Base-by-base conservation (phyloP, 2,888 invertebrate genomes). In the Apotomis betuletana region DNA sequence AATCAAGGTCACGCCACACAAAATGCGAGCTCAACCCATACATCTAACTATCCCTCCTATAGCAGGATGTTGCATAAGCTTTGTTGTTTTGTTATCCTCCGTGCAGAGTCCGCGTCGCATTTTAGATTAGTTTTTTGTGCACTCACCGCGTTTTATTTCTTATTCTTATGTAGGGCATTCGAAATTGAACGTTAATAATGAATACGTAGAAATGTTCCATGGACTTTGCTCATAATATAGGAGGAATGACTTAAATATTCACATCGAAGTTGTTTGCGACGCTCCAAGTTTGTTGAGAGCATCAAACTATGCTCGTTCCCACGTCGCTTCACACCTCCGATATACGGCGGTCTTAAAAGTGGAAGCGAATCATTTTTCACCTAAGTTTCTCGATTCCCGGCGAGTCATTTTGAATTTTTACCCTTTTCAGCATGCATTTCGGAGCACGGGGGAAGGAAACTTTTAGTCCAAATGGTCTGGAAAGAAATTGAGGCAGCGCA, bases 41-140 rank as follows among this genome's bases (percentile, higher is more conserved):
- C 83, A 84, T 67, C 61, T 85, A 87, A 85, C 87, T 85, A 90
- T 89, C 89, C 88, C 89, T 83, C 82, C 82, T 83, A 86, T 78
- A 88, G 88, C 92, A 92, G 92, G 92, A 92, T 92, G 90, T 93
- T 93, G 92, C 92, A 93, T 93, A 93, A 92, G 88, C 87, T 87
- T 88, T 87, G 89, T 90, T 89, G 91, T 90, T 91, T 91, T 91
- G 89, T 92, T 91, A 90, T 90, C 86, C 87, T 83, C 77, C 84
- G 78, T 86, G 84, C 84, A 83, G 82, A 86, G 83, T 80, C 87
- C 82, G 84, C 88, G 84, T 87, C 88, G 91, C 87, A 91, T 91
- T 90, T 90, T 85, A 87, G 85, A 91, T 91, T 90, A 88, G 87
- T 90, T 92, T 92, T 91, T 92, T 91, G 85, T 87, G 81, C 77